A percentile compares a stretch with the other conserved stretches of the same genome.
phyloP scores from a whole-genome alignment of 2,888 invertebrate species.

The Biston stratarius region DNA sequence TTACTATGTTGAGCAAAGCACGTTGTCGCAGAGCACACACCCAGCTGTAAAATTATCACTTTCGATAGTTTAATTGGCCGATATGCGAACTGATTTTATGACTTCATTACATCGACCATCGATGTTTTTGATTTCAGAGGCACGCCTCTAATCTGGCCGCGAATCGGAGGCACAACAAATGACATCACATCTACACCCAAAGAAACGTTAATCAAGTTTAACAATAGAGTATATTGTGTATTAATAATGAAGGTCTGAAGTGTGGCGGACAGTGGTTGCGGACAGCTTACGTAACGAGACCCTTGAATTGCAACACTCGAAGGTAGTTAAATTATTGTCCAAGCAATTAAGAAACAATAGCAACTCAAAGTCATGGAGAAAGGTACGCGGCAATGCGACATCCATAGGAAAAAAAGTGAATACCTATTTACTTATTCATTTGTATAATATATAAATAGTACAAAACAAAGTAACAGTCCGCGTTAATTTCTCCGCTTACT shows the following conservation, averaged over 20 bases:
- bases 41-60: constrained; percentile 41
- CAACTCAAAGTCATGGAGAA: constrained; percentile 31
- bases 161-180: constrained; percentile 25
- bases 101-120: constrained; percentile 28
- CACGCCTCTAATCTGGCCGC: constrained; percentile 21
- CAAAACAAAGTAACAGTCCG: too few species aligned
- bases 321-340: constrained; percentile 21
- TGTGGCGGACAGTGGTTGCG: constrained; percentile 15
- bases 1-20: constrained; percentile 37
- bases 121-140: constrained; percentile 22
- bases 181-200: constrained; percentile 34
- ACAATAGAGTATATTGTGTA: constrained; percentile 18
- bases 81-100: constrained; percentile 26
- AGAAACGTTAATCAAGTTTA: constrained; percentile 17
- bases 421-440: not conserved
- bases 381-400: constrained; percentile 7
- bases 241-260: constrained; percentile 12
- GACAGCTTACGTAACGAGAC: constrained; percentile 34
- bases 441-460: too few species aligned
- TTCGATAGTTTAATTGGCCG: constrained; percentile 31
- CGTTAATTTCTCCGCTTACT: too few species aligned
- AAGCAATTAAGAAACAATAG: constrained; percentile 37
- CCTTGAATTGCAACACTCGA: constrained; percentile 24
- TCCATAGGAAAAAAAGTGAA: not conserved
- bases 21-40: constrained; percentile 33